Percentiles rank a stretch among this genome's conserved stretches.
phyloP scores from a whole-genome alignment of 2,797 vertebrate genomes.

The Gila robusta region DNA sequence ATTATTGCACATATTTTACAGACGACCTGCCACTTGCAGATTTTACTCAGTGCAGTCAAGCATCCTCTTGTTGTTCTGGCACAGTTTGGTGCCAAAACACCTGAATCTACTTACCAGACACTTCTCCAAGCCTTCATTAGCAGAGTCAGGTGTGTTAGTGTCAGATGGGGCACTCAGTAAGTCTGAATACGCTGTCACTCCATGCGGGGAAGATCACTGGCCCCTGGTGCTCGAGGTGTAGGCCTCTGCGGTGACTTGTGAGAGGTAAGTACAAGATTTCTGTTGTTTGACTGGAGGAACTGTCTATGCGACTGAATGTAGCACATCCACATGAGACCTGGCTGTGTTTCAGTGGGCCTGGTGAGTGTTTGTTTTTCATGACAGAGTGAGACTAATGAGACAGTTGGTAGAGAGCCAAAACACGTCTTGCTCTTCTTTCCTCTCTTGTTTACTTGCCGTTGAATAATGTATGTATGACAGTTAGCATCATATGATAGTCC shows the following conservation, averaged over 20 bases:
- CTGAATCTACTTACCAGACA: conserved; percentile 38
- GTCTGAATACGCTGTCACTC: not conserved
- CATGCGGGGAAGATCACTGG: not conserved
- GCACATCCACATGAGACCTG: conserved; percentile 69
- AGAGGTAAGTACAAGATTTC: not conserved
- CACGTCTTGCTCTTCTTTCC: conserved; percentile 67
- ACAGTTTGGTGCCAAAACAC: conserved; percentile 24
- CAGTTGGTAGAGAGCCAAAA: conserved; percentile 80
- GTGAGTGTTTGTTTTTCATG: conserved; percentile 81
- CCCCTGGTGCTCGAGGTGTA: not conserved
- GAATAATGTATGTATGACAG: conserved; percentile 78
- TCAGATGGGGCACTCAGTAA: conserved; percentile 8
- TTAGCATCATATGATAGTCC: conserved; percentile 69
- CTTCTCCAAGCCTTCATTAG: conserved; percentile 36
- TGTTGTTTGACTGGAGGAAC: conserved; percentile 38
- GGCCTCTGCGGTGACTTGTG: not conserved
- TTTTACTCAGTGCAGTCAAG: conserved; percentile 24
- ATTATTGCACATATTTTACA: not conserved
- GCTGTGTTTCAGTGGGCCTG: conserved; percentile 71
- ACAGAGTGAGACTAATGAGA: conserved; percentile 83
- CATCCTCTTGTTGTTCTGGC: conserved; percentile 14
- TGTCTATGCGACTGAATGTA: conserved; percentile 65
- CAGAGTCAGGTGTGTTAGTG: conserved; percentile 10
- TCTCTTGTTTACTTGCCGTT: conserved; percentile 79
- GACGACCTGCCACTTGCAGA: not conserved